Evolutionary conservation across 2,113 vertebrate genomes (phyloP), one percentile per base, ranked within the genome.

Genomic region (Oostethus manadensis): DNA sequence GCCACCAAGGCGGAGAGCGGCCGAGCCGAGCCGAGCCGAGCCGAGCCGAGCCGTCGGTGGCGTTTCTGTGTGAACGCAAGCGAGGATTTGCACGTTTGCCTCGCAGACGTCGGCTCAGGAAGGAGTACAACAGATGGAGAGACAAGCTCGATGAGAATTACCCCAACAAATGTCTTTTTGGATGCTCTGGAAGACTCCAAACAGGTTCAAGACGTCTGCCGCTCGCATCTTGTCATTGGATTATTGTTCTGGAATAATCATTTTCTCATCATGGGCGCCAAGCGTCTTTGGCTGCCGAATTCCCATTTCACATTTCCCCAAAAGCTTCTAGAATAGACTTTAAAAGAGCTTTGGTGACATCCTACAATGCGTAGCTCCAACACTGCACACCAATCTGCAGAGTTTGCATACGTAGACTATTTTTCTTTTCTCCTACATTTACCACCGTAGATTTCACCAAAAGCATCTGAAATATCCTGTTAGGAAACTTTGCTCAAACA

Each of bases 1-100:
- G 40, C 63, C 74, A 21, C 46, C 40, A 82, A 81, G 59, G 84
- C 51, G 78, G 82, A 88, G 76, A 64, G 65, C 48, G 62, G 67
- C 63, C 22, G 26, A 51, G 23, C 29, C 8, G 3, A 2, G 15
- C 22, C 48, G 13, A 46, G 50, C 10, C n/a, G n/a, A n/a, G n/a
- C n/a, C n/a, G n/a, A n/a, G n/a, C n/a, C n/a, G 21, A 26, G 35
- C 10, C 2, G 51, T 54, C 20, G 68, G 20, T 74, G 63, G 56
- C 23, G 71, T 79, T 66, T 72, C 67, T 47, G n/a, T 45, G 47
- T 33, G 29, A 33, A 33, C 29, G 8, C 29, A 33, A 33, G 29
- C 29, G 9, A 47, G 33, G 56, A 73, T 54, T 18, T 40, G 45
- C 54, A 51, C 23, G 13, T 26, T 23, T 54, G 59, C 62, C 47